Percentiles rank a stretch among this genome's conserved stretches.
These are phyloP conservation scores for Ispidina lecontei DNA, from an alignment of 2,797 vertebrate genomes.

Conservation along the genomic window DNA sequence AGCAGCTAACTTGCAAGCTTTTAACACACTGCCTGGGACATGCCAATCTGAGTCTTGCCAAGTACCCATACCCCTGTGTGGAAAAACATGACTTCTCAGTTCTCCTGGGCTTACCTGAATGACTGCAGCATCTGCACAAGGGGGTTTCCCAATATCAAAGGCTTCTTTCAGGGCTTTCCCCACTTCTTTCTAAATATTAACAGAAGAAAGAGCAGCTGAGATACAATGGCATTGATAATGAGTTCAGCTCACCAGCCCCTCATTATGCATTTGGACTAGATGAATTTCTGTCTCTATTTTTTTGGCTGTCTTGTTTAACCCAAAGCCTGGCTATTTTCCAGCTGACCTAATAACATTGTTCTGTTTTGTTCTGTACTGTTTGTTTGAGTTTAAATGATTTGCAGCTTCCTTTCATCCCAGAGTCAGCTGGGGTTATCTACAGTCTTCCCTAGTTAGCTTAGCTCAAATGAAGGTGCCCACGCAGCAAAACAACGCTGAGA, in stretches of 20 bases:
- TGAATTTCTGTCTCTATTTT: constrained; percentile 21
- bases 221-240: neutral
- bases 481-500: constrained; percentile 30
- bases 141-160: constrained; percentile 1
- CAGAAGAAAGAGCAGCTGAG: neutral
- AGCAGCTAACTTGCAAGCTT: neutral
- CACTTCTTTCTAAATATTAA: constrained; percentile 48
- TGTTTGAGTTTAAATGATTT: constrained; percentile 53
- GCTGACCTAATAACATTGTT: constrained; percentile 53
- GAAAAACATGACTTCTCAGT: neutral
- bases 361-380: constrained; percentile 50
- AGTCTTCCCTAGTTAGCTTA: constrained; percentile 48
- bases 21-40: neutral
- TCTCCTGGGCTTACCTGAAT: constrained; percentile 35
- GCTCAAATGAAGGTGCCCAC: constrained; percentile 11
- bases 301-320: neutral
- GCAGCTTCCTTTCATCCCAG: constrained; percentile 49
- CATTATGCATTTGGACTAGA: neutral
- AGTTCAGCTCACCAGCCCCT: neutral
- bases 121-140: neutral
- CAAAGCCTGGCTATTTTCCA: constrained; percentile 38
- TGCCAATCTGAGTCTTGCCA: neutral
- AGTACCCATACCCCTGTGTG: neutral
- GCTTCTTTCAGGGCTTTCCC: constrained; percentile 32
- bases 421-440: constrained; percentile 57